Evolutionary conservation across 2,888 invertebrate species (phyloP).

Genomic region (Sinopyrophorus schimmeli): DNA sequence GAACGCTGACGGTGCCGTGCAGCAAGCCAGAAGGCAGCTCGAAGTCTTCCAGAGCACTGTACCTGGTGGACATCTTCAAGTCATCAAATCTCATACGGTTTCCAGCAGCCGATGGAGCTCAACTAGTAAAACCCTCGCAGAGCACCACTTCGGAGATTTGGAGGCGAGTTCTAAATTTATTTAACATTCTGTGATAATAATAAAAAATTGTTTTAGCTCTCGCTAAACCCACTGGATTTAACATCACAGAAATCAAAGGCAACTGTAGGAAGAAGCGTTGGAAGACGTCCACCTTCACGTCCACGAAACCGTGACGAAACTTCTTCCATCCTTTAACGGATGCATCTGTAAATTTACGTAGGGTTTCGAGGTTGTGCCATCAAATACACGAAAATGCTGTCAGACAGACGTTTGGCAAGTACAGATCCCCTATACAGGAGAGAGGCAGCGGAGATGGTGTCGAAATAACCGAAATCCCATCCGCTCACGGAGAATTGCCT

Average conservation of each 20-base stretch:
- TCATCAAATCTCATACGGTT: slow-evolving; percentile 66
- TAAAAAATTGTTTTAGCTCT: slow-evolving; percentile 47
- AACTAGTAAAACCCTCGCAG: slow-evolving; percentile 33
- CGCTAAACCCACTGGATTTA: slow-evolving; percentile 57
- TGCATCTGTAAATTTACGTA: slow-evolving; percentile 51
- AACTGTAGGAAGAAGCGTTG: slow-evolving; percentile 57
- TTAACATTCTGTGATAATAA: not conserved
- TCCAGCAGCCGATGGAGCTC: slow-evolving; percentile 51
- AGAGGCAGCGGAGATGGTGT: slow-evolving; percentile 46
- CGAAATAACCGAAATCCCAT: slow-evolving; percentile 47
- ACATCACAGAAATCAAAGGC: slow-evolving; percentile 59
- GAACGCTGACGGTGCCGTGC: slow-evolving; percentile 57
- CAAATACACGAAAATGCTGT: slow-evolving; percentile 56
- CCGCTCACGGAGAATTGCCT: slow-evolving; percentile 25
- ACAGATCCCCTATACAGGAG: slow-evolving; percentile 36
- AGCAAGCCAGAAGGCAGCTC: slow-evolving; percentile 62
- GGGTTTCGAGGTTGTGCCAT: slow-evolving; percentile 56
- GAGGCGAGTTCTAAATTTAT: slow-evolving; percentile 44
- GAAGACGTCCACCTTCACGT: slow-evolving; percentile 58
- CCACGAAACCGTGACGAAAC: slow-evolving; percentile 46
- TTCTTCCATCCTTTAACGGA: no score
- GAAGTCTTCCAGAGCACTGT: slow-evolving; percentile 73
- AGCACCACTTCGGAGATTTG: slow-evolving; percentile 50
- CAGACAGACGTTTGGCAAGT: slow-evolving; percentile 46
- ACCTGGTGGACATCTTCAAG: slow-evolving; percentile 70